A percentile compares a stretch with the other conserved stretches of the same genome.
Evolutionary conservation across 2,888 invertebrate genomes (phyloP).

Genomic region (Melipona bicolor): DNA sequence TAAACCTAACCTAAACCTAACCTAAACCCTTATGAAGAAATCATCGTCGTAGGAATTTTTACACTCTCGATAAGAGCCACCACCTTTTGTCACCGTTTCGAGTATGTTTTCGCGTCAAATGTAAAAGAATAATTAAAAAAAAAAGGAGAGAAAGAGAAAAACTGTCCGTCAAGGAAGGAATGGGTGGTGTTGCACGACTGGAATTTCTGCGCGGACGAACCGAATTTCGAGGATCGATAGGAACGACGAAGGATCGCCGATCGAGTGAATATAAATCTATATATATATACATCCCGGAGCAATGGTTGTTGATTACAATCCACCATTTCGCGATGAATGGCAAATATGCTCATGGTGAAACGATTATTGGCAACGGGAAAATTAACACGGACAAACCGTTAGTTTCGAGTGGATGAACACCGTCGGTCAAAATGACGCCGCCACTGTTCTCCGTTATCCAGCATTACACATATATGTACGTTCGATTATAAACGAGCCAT

Average conservation of each 20-base stretch:
- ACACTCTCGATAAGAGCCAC: conserved; percentile 9
- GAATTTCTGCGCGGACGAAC: background rate
- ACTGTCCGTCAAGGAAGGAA: too few relatives aligned
- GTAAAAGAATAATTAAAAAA: background rate
- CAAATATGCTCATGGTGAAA: conserved; percentile 28
- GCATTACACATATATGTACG: background rate
- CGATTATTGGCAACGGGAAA: conserved; percentile 43
- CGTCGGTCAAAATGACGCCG: conserved; percentile 48
- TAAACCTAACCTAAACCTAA: too few relatives aligned
- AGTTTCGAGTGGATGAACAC: conserved; percentile 52
- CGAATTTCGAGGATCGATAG: background rate
- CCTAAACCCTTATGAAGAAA: conserved; percentile 10
- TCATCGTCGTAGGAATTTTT: conserved; percentile 24
- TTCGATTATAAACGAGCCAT: conserved; percentile 41
- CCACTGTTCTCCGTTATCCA: conserved; percentile 28
- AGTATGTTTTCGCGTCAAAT: background rate
- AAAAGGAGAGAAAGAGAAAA: background rate
- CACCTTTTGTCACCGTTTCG: background rate
- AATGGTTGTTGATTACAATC: conserved; percentile 30
- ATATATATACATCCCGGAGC: background rate
- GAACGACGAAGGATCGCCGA: background rate
- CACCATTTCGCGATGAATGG: background rate
- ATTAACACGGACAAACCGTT: conserved; percentile 52
- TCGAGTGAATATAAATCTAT: background rate
- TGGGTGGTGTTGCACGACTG: background rate